phyloP scores from a whole-genome alignment of 2,113 vertebrate genomes.

The Chiloscyllium plagiosum region DNA sequence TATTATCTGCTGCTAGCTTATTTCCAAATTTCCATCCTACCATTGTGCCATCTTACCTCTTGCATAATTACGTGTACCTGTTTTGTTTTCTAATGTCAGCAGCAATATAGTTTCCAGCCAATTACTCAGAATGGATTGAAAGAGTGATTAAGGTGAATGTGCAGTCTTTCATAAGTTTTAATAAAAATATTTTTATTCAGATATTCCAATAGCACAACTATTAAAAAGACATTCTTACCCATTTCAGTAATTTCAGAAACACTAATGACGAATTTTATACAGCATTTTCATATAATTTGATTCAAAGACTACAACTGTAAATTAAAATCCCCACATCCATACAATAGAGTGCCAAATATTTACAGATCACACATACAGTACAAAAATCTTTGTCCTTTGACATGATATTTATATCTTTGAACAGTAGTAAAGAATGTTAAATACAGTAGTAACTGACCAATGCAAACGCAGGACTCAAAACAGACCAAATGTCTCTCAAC shows the following conservation, averaged over 20 bases:
- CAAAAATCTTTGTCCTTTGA: constrained; percentile 2
- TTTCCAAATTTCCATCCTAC: no score
- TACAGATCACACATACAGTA: constrained; percentile 30
- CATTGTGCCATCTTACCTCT: no score
- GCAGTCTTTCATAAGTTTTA: neutral
- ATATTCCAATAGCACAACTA: constrained; percentile 34
- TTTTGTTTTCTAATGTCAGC: no score
- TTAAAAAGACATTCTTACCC: constrained; percentile 31
- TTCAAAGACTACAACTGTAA: constrained; percentile 25
- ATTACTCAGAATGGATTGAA: neutral
- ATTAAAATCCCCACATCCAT: constrained; percentile 24
- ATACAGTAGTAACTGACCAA: constrained; percentile 19
- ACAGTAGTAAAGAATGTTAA: constrained; percentile 32
- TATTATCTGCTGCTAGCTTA: no score
- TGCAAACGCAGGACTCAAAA: neutral
- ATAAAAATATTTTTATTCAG: constrained; percentile 32
- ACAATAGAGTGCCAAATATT: neutral
- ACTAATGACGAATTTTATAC: neutral
- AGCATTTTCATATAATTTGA: neutral
- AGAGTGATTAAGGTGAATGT: neutral
- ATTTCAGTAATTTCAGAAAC: constrained; percentile 17
- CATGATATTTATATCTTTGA: constrained; percentile 15
- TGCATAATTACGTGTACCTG: no score
- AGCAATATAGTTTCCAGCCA: neutral
- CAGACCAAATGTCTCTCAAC: neutral